These are phyloP conservation scores for Macrochelys suwanniensis DNA, from an alignment of 2,797 vertebrate genomes.

Conservation along the genomic window DNA sequence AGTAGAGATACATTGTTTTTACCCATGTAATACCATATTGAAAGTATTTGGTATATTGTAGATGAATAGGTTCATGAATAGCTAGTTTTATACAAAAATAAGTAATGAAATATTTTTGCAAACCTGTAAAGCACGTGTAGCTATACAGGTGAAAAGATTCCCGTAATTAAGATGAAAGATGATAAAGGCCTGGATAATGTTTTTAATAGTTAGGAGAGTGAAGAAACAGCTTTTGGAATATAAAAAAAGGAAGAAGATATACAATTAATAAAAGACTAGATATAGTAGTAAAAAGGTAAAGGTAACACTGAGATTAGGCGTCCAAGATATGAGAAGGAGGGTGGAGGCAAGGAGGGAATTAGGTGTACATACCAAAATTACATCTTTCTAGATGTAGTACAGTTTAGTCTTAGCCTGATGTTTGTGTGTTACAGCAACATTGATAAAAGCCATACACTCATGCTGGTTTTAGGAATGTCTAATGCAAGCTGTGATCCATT, in stretches of 20 bases:
- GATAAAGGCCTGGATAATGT: not conserved
- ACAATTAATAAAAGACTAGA: not conserved
- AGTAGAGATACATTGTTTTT: fast-evolving
- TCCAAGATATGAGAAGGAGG: not conserved
- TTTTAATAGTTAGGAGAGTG: not conserved
- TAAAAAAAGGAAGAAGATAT: not conserved
- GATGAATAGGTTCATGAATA: not conserved
- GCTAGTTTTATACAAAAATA: not conserved
- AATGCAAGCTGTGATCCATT: fast-evolving
- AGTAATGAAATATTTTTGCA: not conserved
- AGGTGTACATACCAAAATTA: not conserved
- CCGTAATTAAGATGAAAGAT: not conserved
- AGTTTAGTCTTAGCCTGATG: not conserved
- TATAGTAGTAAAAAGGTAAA: not conserved
- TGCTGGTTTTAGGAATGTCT: fast-evolving
- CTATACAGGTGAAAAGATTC: not conserved
- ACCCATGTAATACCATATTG: too few relatives aligned
- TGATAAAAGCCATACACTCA: not conserved
- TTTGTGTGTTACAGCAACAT: not conserved
- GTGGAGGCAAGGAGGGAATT: not conserved
- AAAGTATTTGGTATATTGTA: not conserved
- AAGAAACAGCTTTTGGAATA: not conserved
- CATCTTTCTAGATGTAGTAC: not conserved
- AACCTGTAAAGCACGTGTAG: not conserved
- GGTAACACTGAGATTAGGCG: not conserved